Base-by-base conservation (phyloP, 2,113 vertebrate species). In the Cathartes aura region DNA sequence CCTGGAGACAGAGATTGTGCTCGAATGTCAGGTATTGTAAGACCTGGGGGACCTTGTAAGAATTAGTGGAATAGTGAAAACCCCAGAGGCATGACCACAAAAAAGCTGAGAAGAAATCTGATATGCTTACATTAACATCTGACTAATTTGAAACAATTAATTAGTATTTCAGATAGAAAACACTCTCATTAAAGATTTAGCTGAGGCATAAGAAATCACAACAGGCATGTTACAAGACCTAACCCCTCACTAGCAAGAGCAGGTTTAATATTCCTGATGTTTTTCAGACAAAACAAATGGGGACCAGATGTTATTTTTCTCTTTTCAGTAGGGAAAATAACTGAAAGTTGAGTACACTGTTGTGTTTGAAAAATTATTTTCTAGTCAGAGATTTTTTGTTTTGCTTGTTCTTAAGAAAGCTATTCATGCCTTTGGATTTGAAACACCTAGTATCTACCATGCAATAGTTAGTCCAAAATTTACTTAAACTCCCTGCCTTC, bases 131-230 rank as follows among this genome's bases (percentile, higher is more conserved):
- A 76, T 80, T 86, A 86, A 60, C 38, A 42, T 11, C 43, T 32
- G 36, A 79, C 16, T 83, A 42, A 76, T 43, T 60, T 81, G 22
- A 96, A 95, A 80, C 24, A 82, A 94, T 85, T 79, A 63, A 80
- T 82, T 93, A 76, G 32, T 83, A 85, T 90, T 95, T 94, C 59
- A 83, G 75, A 36, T 24, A 89, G 50, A 80, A 90, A 88, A 60
- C 6, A 23, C 15, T 23, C 75, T 78, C 70, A 64, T 80, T 81
- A 94, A 72, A 92, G 38, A 81, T 81, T 87, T 90, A 83, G 34
- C 55, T 81, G 42, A 95, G 67, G 55, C 59, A 53, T n/a, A 81
- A 86, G 55, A 73, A 80, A 62, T 58, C 48, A 73, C 45, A 93
- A 72, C 11, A 86, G 20, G 10, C 36, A 47, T 6, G 6, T 68